Conservation (phyloP, 2,797 vertebrate species). For the Parotocinclus haroldoi region DNA sequence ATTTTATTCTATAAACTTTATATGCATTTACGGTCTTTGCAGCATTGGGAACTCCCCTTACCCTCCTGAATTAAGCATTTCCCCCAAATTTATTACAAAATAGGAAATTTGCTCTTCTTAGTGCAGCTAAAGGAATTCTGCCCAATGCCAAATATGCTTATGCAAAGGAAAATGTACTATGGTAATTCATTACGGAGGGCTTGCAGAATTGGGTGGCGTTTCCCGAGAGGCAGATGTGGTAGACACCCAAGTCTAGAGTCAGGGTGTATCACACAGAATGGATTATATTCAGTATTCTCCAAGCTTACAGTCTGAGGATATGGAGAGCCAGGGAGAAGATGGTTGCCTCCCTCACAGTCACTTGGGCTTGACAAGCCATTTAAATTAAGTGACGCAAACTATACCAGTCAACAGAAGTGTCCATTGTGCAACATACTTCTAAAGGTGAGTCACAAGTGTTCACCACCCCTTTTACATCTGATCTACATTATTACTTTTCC, state of each 20-base stretch:
- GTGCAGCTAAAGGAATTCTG: neutral
- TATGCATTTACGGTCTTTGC: neutral
- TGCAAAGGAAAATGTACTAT: constrained; percentile 34
- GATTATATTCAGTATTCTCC: constrained; percentile 22
- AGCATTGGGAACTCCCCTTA: neutral
- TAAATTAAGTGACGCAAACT: constrained; percentile 2
- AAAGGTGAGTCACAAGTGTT: constrained; percentile 7
- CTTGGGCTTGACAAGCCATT: neutral
- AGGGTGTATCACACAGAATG: constrained; percentile 17
- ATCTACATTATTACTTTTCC: constrained; percentile 3
- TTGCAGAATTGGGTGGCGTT: constrained; percentile 22
- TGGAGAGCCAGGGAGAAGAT: constrained; percentile 16
- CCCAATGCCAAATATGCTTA: constrained; percentile 14
- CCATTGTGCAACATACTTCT: constrained; percentile 5
- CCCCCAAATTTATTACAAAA: neutral
- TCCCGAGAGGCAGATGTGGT: constrained; percentile 35
- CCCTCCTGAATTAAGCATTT: neutral
- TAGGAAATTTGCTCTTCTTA: constrained; percentile 12
- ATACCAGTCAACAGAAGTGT: neutral
- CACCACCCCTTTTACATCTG: neutral
- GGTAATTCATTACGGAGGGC: constrained; percentile 43
- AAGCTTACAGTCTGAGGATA: constrained; percentile 11
- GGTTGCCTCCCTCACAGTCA: constrained; percentile 10
- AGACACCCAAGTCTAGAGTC: constrained; percentile 26
- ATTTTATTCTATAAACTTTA: neutral